These are phyloP conservation scores for Oligia latruncula DNA, from an alignment of 2,888 invertebrate genomes.

Conservation along the genomic window DNA sequence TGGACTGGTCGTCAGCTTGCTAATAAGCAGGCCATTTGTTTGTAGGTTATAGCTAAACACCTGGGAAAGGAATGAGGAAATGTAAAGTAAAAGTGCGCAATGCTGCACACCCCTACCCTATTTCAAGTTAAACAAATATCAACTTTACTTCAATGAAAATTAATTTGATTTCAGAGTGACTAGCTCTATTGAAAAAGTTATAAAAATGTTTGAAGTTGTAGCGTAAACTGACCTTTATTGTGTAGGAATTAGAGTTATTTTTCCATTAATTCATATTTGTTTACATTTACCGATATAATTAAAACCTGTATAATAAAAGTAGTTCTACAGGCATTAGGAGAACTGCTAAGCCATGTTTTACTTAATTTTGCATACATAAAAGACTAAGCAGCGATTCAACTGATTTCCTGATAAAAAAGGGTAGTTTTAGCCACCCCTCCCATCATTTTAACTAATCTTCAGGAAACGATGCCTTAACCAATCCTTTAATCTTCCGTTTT, in stretches of 20 bases:
- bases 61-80: background rate
- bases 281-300: slow-evolving; percentile 1
- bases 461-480: slow-evolving; percentile 21
- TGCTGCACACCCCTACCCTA: too few relatives aligned
- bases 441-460: slow-evolving; percentile 29
- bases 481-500: slow-evolving; percentile 54
- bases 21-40: slow-evolving; percentile 41
- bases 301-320: background rate
- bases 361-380: slow-evolving; percentile 13
- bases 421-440: slow-evolving; percentile 22
- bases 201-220: too few relatives aligned
- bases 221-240: too few relatives aligned
- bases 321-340: background rate
- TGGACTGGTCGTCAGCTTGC: slow-evolving; percentile 31
- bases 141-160: too few relatives aligned
- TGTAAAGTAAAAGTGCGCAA: background rate
- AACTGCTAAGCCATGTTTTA: background rate
- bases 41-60: slow-evolving; percentile 25
- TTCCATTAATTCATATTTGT: too few relatives aligned
- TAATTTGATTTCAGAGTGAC: too few relatives aligned
- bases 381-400: slow-evolving; percentile 23
- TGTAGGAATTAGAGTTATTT: too few relatives aligned
- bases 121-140: too few relatives aligned
- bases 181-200: too few relatives aligned
- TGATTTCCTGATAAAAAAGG: slow-evolving; percentile 32